Evolutionary conservation across 1,140 invertebrate species (phyloP), one percentile per base, ranked within the genome.

Genomic region (Trigoniulus corallinus): DNA sequence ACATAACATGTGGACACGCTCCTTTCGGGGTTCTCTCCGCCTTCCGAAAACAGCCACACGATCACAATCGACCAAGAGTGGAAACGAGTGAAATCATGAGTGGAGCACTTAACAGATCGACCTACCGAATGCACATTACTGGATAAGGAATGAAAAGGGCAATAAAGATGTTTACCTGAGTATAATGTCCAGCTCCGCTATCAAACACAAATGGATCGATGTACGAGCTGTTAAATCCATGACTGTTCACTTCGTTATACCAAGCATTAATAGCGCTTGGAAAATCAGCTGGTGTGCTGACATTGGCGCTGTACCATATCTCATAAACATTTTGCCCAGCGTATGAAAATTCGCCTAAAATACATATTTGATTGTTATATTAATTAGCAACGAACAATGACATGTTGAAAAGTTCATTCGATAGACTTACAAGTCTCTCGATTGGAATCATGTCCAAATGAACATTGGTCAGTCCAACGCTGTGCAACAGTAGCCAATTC

Each of bases 401-500:
- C 29, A 7, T 34, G 29, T 7, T 34, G 29, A 34, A 7, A 7
- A 34, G 29, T 34, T 34, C n/a, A 34, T 7, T 7, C 4, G 26
- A 25, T 4, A 12, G 42, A 76, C 75, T 75, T 67, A 80, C 78
- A 64, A 56, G 75, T 72, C 75, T 70, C 59, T 74, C 66, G 40
- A 64, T 64, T 46, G 62, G 67, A 52, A 62, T 89, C 85, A 60
- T 91, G 87, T 10, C 71, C 72, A 42, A 83, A 76, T 27, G 74
- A 72, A 61, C 86, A 91, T 45, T 78, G 76, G 53, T 84, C 77
- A 0, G 86, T 79, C 82, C 86, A 88, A 58, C 75, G 72, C 61
- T 89, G 85, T 4, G 87, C 86, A 41, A 78, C 71, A 2, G 70
- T 65, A 13, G 87, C 87, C 52, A 92, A 67, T 62, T 88, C 83